Evolutionary conservation across 2,888 invertebrate species (phyloP), one percentile per base, ranked within the genome.

Genomic region (Caenorhabditis doughertyi): DNA sequence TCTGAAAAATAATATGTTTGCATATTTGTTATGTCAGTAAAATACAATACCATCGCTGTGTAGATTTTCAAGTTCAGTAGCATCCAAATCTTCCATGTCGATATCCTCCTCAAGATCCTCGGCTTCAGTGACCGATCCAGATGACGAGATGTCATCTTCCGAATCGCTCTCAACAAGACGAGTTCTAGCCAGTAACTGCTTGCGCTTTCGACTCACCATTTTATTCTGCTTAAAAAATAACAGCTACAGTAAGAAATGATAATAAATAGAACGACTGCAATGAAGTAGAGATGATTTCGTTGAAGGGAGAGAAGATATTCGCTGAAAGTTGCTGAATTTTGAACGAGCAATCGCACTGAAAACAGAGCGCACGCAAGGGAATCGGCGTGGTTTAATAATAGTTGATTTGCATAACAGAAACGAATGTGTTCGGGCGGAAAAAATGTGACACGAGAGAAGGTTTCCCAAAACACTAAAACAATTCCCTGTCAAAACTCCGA

Each of bases 81-180:
- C 77, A 39, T 73, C 77, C 35, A 73, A 64, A 11, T 79, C 79
- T 23, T 85, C 87, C 64, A 85, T 71, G 1, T 83, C 83, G 27
- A 76, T 68, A 47, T 85, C 87, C 23, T 84, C 85, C 16, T 86
- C 86, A 11, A 71, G 70, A n/a, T 68, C 81, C 21, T 84, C 86
- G 5, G 62, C 79, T 9, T 81, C 85, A 7, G 77, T 70, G 9
- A 73, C 74, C 1, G 74, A 74, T 9, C 73, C 74, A 9, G 73
- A 73, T 1, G 72, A 72, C n/a, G 83, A 83, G 21, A 83, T 55
- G 47, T 85, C 85, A 44, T 85, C 83, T 44, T 85, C 85, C 11
- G 83, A 83, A 39, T 85, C 85, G 68, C 85, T 85, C 85, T 84
- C 51, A 62, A 79, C 47, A 56, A 65, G 25, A 27, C 21, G n/a